Base-by-base conservation (phyloP, 2,888 invertebrate species). In the Thumatha senex region DNA sequence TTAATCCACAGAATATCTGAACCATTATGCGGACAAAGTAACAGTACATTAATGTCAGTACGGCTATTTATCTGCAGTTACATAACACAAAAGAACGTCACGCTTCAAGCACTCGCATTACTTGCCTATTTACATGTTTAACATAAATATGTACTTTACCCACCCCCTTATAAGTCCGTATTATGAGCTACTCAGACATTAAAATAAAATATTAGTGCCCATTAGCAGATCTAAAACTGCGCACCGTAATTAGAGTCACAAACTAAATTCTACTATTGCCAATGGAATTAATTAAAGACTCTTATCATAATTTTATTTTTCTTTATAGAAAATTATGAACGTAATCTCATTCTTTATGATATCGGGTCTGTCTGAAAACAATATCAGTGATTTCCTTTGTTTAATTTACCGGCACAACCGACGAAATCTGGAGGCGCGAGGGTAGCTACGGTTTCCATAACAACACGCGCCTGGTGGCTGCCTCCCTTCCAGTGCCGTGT, bases 361-460 rank as follows among this genome's bases (percentile, higher is more conserved):
- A 52, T n/a, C 31, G 38, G 51, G 57, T 56, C 60, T 53, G 51
- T 50, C 56, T 59, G 68, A 82, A 72, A 83, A 82, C 82, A 80
- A 86, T 83, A 83, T 83, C 80, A 67, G 70, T 67, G 73, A 82
- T 85, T 77, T 81, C 77, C 88, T 89, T 89, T 89, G 89, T 89
- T 89, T 88, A 87, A 89, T 89, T 88, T 84, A 82, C 80, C 82
- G 80, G 86, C 84, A 88, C 83, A 84, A 78, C 84, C 80, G 81
- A 82, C 84, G 75, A 89, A 90, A 89, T 90, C 89, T 88, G 88
- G 79, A 86, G 80, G 85, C 86, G 81, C 84, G 80, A 82, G 85
- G 86, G 84, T 84, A 85, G 84, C 84, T 84, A 78, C 83, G 87
- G 89, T 89, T 89, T 81, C 89, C 88, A 89, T 89, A 84, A 86